A percentile compares a stretch with the other conserved stretches of the same genome.
Evolutionary conservation across 2,113 vertebrate species (phyloP).

Genomic region (Tamias sibiricus): DNA sequence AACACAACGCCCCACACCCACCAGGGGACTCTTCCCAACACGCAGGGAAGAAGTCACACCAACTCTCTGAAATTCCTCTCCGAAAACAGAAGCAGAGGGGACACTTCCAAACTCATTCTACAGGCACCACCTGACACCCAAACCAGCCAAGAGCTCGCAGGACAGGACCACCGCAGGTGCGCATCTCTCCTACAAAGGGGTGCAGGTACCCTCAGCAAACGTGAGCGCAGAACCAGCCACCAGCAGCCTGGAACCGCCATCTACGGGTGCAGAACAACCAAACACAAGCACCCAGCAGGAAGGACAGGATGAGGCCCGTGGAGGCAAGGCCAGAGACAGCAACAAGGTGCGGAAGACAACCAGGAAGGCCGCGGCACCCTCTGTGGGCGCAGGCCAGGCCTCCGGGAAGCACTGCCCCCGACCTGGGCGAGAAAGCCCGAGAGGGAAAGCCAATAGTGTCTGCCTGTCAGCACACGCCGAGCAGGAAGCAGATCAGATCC

Average conservation of each 20-base stretch:
- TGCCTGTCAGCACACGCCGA: background rate
- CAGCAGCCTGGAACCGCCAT: background rate
- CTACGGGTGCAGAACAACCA: background rate
- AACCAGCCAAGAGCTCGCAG: background rate
- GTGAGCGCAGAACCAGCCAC: background rate
- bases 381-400: background rate
- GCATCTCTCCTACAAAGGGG: background rate
- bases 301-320: background rate
- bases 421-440: background rate
- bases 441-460: background rate
- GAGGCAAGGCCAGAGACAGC: background rate
- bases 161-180: background rate
- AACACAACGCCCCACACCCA: background rate
- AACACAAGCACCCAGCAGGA: background rate
- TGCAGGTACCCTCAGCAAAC: background rate
- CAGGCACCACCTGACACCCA: background rate
- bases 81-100: background rate
- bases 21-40: background rate
- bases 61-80: background rate
- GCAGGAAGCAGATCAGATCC: background rate
- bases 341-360: background rate
- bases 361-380: rapidly evolving
- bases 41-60: background rate
- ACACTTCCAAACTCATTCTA: background rate
- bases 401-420: background rate